Evolutionary conservation across 2,113 vertebrate genomes (phyloP).

Genomic region (Athene cunicularia): DNA sequence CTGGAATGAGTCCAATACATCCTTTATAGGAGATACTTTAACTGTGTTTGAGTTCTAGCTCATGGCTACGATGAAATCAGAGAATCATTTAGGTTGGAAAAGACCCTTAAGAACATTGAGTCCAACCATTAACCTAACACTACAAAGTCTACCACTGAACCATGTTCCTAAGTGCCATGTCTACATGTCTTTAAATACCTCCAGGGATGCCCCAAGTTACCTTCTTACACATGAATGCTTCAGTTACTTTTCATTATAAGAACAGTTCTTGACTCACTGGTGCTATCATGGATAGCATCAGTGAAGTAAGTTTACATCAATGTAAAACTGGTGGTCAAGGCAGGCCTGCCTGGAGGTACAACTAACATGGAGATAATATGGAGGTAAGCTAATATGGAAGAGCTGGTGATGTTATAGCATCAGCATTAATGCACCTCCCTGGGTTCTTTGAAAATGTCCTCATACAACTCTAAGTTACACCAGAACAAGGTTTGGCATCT

Average conservation of each 20-base stretch:
- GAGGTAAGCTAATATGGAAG: background rate
- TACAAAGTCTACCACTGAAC: background rate
- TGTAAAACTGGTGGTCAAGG: background rate
- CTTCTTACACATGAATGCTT: rapidly evolving
- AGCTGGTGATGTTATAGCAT: background rate
- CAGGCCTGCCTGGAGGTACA: background rate
- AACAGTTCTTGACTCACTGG: background rate
- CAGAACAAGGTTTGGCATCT: background rate
- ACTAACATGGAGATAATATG: background rate
- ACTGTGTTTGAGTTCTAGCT: background rate
- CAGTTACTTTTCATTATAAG: rapidly evolving
- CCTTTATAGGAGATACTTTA: background rate
- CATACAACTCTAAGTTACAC: background rate
- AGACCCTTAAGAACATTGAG: background rate
- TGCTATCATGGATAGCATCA: background rate
- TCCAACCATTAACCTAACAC: background rate
- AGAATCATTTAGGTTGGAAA: background rate
- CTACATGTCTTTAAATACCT: background rate
- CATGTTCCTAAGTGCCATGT: rapidly evolving
- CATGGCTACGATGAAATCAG: background rate
- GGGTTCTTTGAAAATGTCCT: background rate
- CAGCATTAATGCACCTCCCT: background rate
- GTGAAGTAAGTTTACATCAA: background rate
- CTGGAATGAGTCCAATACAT: background rate
- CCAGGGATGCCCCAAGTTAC: background rate